Base-by-base conservation (phyloP, 2,797 vertebrate species). In the Cichlasoma orientale region DNA sequence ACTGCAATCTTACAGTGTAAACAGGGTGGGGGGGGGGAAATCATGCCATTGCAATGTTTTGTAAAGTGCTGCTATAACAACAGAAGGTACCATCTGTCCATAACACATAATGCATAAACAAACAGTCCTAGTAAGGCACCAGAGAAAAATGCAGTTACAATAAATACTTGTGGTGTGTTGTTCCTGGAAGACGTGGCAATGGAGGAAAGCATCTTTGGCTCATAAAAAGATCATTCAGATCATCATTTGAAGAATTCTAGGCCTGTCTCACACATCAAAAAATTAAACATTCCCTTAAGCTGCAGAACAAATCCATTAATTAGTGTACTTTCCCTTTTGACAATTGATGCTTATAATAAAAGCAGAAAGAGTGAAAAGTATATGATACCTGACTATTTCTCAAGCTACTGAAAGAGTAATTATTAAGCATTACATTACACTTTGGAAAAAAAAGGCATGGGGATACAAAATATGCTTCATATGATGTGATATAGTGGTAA, bases 321-420 rank as follows among this genome's bases (percentile, higher is more conserved):
- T 53, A 80, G 8, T 54, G 14, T 56, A 25, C 57, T 74, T 89
- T 92, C 91, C 91, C 91, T 92, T 93, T 93, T 89, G 54, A 82
- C 54, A 77, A 73, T 18, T 66, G 10, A 57, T 59, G 29, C 68
- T 50, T 54, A 29, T n/a, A 52, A 77, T 59, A 27, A 8, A 75
- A 59, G 66, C 82, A 81, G 23, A 75, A 66, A 70, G 23, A 80
- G 7, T 72, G 50, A 87, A 73, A 82, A 80, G 12, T 25, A 56
- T 79, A 73, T 29, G 4, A 72, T 86, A 69, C 70, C 25, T 59
- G 83, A 72, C 19, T 27, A 71, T 79, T 81, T 75, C 50, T 76
- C 70, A 7, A 82, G 68, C 38, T 56, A 74, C 33, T 21, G 13
- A 59, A 53, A 74, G 61, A 56, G 21, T 29, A 52, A 82, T 80